Percentiles rank a stretch among this genome's conserved stretches.
phyloP scores from a whole-genome alignment of 1,140 invertebrate species.

The Calosoma granatense region DNA sequence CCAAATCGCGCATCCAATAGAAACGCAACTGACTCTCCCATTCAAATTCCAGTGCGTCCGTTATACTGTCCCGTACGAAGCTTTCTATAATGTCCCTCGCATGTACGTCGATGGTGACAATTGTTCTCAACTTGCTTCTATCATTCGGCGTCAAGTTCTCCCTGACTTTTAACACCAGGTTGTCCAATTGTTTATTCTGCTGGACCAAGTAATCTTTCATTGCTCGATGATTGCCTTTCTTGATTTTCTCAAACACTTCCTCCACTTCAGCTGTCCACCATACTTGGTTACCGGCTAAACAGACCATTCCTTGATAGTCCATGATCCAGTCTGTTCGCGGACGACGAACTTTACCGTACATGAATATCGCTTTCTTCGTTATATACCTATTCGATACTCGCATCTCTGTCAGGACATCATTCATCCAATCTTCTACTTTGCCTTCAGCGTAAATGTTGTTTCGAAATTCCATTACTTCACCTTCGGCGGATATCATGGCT shows the following conservation, averaged over 20 bases:
- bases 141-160: constrained; percentile 67
- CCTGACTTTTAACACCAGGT: constrained; percentile 64
- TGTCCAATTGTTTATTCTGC: constrained; percentile 73
- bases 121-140: constrained; percentile 75
- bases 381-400: constrained; percentile 69
- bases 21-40: constrained; percentile 90
- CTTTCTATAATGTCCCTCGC: constrained; percentile 77
- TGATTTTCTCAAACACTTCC: constrained; percentile 69
- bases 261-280: constrained; percentile 94
- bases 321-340: constrained; percentile 73
- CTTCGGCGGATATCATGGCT: constrained; percentile 77
- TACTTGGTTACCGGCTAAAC: constrained; percentile 73
- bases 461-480: constrained; percentile 77
- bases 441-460: constrained; percentile 41
- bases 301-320: constrained; percentile 80
- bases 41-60: constrained; percentile 73
- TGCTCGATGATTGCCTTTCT: constrained; percentile 64
- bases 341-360: constrained; percentile 57
- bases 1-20: constrained; percentile 76
- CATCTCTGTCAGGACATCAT: constrained; percentile 72
- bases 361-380: constrained; percentile 78
- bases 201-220: constrained; percentile 82
- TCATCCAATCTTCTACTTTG: constrained; percentile 87
- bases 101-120: constrained; percentile 84
- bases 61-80: constrained; percentile 78